Base-by-base conservation (phyloP, 2,797 vertebrate species). In the Intellagama lesueurii region DNA sequence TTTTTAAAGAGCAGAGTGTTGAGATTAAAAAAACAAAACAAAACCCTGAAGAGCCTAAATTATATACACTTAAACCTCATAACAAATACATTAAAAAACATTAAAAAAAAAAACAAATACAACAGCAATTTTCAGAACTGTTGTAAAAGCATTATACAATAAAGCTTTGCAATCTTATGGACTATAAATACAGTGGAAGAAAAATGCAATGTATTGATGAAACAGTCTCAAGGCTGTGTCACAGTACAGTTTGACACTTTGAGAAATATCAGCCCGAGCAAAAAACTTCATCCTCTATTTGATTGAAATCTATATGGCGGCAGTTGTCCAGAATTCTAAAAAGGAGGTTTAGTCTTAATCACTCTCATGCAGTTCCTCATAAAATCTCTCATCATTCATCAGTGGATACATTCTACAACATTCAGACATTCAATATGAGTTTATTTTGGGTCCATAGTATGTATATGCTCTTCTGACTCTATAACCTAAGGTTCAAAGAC, bases 181-280 rank as follows among this genome's bases (percentile, higher is more conserved):
- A 16, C 22, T 17, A 78, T 80, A 64, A 70, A 80, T n/a, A n/a
- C 60, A 85, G 12, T 24, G 75, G 35, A 64, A 89, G 60, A 69
- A 85, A 79, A 89, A 80, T 64, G 19, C 12, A 60, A 60, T 47
- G 76, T 35, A 78, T n/a, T 79, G 49, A 75, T 73, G 60, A 88
- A 87, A 60, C 79, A 40, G 44, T n/a, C 52, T 64, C 69, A 88
- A 83, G 76, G 81, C 80, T 3, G 90, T 56, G 0, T 44, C 35
- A 78, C 22, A 0, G 86, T 90, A 88, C 87, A 81, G 19, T 8
- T 14, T 11, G 79, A 0, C 44, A 0, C n/a, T 79, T n/a, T 89
- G 49, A 85, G 80, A 86, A 79, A 72, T 60, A 79, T 72, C 7
- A 30, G 17, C 30, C 40, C 40, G 24, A 44, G 56, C 30, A 73